Conservation (phyloP, 2,797 vertebrate genomes). For the Aythya fuligula region DNA sequence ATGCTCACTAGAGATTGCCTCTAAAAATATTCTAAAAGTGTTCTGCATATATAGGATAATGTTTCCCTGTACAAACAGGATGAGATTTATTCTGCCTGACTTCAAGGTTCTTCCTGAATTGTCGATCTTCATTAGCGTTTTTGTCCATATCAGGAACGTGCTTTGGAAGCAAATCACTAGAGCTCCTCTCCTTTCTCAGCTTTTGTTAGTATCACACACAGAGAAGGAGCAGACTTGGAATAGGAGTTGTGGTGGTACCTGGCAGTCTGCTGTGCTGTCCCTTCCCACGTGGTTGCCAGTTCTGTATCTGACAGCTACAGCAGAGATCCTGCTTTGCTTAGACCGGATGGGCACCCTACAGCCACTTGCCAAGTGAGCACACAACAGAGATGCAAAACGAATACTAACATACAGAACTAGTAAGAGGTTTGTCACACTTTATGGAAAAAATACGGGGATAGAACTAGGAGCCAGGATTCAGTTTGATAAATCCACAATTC, state of each 20-base stretch:
- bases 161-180: not conserved
- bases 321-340: accelerated
- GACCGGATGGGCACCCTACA: accelerated
- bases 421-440: too few species aligned
- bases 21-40: not conserved
- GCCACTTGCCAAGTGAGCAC: not conserved
- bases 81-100: not conserved
- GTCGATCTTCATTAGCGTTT: not conserved
- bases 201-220: not conserved
- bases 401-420: not conserved
- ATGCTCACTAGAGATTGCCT: not conserved
- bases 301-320: accelerated
- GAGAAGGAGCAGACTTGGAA: not conserved
- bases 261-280: not conserved
- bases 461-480: not conserved
- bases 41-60: not conserved
- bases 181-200: not conserved
- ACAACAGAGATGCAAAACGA: not conserved
- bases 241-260: not conserved
- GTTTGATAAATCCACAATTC: not conserved
- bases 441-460: not conserved
- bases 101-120: not conserved
- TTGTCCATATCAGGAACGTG: accelerated
- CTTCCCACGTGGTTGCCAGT: not conserved
- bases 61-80: not conserved